Evolutionary conservation across 2,797 vertebrate genomes (phyloP), one percentile per base, ranked within the genome.

Genomic region (Orientallactaga sibirica): DNA sequence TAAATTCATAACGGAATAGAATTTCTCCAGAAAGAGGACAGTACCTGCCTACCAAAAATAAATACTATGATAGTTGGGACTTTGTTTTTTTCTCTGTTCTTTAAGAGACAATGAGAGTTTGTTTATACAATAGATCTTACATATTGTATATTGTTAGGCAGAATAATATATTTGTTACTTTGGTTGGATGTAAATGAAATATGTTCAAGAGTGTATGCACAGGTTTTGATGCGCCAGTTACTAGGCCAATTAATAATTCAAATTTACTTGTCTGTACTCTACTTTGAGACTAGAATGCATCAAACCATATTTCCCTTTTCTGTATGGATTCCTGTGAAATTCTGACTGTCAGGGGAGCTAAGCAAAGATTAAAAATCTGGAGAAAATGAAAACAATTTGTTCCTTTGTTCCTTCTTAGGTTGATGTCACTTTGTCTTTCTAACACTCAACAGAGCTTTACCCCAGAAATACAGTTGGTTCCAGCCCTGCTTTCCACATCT

Each of bases 1-100:
- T 66, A 92, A 95, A 77, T 43, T 74, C 20, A 61, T 81, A 7
- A 66, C 79, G 7, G 48, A 82, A 55, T 80, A 91, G 82, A 89
- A 67, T 87, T 93, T 92, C 78, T 93, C 77, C 86, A 93, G 58
- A 86, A 93, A 84, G 33, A 79, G 15, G 64, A 90, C 2, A 88
- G 14, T 16, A 90, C 43, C 16, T 92, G 22, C 70, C 66, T 92
- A 81, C 48, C 18, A 87, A 52, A 96, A 64, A 61, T 64, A 25
- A 67, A n/a, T 19, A 41, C n/a, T 2, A 6, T 52, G 48, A 86
- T 70, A 62, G 24, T 9, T 88, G 16, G 12, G 27, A 73, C 18
- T 76, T 93, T 80, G 27, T 64, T 12, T 88, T 76, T 86, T 19
- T 14, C 7, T n/a, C 27, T 15, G 29, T 62, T 55, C 82, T 83